These are phyloP conservation scores for Sphaerophoria rueppellii DNA, from an alignment of 2,888 invertebrate genomes.

Conservation along the genomic window DNA sequence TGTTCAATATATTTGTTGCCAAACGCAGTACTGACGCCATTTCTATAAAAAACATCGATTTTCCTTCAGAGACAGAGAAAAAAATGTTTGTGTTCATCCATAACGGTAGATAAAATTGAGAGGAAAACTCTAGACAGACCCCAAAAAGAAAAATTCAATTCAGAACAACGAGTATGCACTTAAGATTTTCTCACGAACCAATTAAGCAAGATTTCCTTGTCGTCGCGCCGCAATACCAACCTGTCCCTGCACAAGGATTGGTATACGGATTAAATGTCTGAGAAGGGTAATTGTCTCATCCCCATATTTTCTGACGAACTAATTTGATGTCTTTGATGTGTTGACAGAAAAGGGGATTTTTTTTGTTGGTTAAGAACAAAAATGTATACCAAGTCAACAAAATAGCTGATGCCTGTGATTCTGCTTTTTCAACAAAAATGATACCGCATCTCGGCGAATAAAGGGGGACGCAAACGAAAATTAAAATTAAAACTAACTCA, in stretches of 20 bases:
- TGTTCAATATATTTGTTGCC: conserved; percentile 44
- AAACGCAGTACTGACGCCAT: conserved; percentile 67
- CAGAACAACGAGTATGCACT: conserved; percentile 71
- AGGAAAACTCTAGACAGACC: conserved; percentile 16
- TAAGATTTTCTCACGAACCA: conserved; percentile 72
- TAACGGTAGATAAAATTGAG: conserved; percentile 12
- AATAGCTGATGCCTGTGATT: not conserved
- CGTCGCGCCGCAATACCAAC: not conserved
- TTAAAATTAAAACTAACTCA: not conserved
- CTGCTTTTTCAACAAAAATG: not conserved
- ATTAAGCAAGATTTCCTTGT: conserved; percentile 39
- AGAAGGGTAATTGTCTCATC: conserved; percentile 25
- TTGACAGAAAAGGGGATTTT: conserved; percentile 49
- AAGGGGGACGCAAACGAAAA: not conserved
- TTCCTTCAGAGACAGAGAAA: conserved; percentile 17
- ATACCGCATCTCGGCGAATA: not conserved
- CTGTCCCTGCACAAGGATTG: not conserved
- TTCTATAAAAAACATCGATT: conserved; percentile 61
- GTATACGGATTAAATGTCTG: conserved; percentile 13
- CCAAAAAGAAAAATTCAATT: conserved; percentile 60
- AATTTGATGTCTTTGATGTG: conserved; percentile 67
- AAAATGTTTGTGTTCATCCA: not conserved
- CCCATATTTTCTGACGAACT: conserved; percentile 41
- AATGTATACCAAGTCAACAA: conserved; percentile 63
- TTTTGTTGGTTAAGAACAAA: conserved; percentile 44